Conservation (phyloP, 2,113 vertebrate species). For the Limnothrissa miodon region DNA sequence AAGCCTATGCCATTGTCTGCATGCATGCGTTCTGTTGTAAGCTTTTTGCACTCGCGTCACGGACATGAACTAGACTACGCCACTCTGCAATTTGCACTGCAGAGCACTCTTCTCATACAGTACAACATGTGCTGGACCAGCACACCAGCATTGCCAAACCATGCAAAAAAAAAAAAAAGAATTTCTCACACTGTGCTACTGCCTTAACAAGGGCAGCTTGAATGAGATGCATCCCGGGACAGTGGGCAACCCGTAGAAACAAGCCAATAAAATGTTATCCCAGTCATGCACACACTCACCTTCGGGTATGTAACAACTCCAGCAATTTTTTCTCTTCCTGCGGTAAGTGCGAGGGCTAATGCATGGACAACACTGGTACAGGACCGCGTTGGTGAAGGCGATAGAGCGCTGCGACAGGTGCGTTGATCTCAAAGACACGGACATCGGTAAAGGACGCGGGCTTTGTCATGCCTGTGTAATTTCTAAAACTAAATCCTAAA, state of each 20-base stretch:
- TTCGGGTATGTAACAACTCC: constrained; percentile 49
- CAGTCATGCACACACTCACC: constrained; percentile 44
- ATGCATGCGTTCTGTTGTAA: not conserved
- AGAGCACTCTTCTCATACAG: not conserved
- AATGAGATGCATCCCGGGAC: not conserved
- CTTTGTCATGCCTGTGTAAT: constrained; percentile 25
- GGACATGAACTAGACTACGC: not conserved
- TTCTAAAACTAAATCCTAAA: not conserved
- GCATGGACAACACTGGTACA: constrained; percentile 43
- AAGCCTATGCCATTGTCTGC: not conserved
- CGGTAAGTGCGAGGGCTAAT: constrained; percentile 33
- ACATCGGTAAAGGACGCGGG: constrained; percentile 37
- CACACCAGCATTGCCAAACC: not conserved
- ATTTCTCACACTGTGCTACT: not conserved
- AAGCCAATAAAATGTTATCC: not conserved
- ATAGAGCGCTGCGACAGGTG: constrained; percentile 21
- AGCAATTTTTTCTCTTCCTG: constrained; percentile 31
- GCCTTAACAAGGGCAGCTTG: not conserved
- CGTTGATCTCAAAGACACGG: constrained; percentile 39
- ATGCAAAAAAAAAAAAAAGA: not conserved
- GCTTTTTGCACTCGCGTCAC: not conserved
- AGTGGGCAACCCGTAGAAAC: not conserved
- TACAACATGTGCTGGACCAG: not conserved
- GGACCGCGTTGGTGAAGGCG: constrained; percentile 29
- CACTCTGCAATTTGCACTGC: not conserved